Conservation (phyloP, 2,797 vertebrate species). For the Chelonia mydas region DNA sequence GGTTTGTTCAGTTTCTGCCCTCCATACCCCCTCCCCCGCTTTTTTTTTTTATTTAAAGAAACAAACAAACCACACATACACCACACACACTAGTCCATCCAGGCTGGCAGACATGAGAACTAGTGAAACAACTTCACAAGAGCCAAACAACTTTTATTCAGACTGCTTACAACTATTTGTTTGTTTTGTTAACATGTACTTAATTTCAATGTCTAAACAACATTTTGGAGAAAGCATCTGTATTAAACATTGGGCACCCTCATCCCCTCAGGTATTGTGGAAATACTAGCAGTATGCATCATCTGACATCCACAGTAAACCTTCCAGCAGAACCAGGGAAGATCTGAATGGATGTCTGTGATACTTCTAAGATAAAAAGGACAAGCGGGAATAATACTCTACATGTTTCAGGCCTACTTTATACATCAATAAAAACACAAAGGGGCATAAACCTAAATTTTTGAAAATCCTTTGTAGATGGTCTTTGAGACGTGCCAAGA, state of each 20-base stretch:
- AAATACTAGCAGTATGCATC: background rate
- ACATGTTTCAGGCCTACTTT: background rate
- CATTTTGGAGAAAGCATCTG: background rate
- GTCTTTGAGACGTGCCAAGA: background rate
- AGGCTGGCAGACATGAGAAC: background rate
- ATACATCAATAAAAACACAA: background rate
- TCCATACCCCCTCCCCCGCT: fast-evolving
- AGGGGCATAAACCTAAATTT: background rate
- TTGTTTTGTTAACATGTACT: background rate
- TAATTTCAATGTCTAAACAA: background rate
- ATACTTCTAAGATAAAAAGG: background rate
- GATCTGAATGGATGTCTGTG: too few species aligned
- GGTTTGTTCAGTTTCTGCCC: background rate
- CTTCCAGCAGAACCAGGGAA: background rate
- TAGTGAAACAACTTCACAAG: background rate
- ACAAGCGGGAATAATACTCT: background rate
- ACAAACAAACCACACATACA: background rate
- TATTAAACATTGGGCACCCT: background rate
- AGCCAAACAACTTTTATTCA: background rate
- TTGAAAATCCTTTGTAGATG: background rate
- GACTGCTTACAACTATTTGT: background rate
- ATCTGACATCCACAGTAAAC: background rate
- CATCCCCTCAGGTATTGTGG: background rate
- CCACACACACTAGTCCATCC: background rate
- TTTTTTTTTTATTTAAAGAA: background rate